A percentile compares a stretch with the other conserved stretches of the same genome.
Evolutionary conservation across 2,797 vertebrate species (phyloP).

Genomic region (Neomorphus geoffroyi): DNA sequence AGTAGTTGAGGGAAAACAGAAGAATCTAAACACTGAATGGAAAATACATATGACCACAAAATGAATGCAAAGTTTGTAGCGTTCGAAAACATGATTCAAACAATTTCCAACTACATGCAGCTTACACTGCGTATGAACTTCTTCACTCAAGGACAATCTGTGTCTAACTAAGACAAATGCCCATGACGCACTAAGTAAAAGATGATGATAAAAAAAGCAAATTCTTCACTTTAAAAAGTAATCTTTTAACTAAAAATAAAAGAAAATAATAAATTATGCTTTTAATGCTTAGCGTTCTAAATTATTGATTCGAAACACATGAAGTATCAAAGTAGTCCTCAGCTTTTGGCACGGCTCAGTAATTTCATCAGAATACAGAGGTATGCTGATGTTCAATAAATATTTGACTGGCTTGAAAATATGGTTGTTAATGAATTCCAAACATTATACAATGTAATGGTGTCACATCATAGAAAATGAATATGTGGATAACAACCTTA

Average conservation of each 20-base stretch:
- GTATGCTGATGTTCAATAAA: neutral
- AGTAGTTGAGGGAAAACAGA: neutral
- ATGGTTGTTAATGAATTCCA: neutral
- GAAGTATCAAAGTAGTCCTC: neutral
- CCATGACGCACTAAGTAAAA: neutral
- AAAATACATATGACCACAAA: neutral
- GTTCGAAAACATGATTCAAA: neutral
- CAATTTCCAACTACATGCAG: neutral
- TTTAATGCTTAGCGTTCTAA: neutral
- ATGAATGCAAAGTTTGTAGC: neutral
- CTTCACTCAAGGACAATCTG: neutral
- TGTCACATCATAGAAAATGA: neutral
- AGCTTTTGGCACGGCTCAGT: neutral
- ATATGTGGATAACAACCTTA: neutral
- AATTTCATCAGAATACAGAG: neutral
- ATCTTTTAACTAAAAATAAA: neutral
- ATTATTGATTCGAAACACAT: neutral
- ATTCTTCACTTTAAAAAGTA: neutral
- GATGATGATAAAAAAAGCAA: neutral
- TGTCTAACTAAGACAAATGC: neutral
- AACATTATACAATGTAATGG: neutral
- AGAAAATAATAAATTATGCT: neutral
- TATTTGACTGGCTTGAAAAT: slow-evolving; percentile 1
- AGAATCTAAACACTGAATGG: neutral
- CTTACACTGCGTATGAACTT: neutral